Evolutionary conservation across 2,113 vertebrate genomes (phyloP).

Genomic region (Salvelinus namaycush): DNA sequence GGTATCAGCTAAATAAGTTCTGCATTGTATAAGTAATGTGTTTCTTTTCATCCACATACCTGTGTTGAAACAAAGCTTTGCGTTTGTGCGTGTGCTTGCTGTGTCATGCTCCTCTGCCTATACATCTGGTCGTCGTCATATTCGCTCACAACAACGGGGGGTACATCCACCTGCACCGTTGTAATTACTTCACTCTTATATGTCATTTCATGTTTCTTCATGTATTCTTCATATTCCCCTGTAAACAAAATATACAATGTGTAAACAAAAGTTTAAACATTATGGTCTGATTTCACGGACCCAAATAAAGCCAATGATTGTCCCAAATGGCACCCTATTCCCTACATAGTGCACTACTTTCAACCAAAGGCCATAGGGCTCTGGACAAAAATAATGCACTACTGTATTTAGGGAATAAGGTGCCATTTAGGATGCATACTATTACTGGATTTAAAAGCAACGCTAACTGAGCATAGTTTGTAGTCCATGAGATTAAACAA

Average conservation of each 20-base stretch:
- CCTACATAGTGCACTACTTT: too few relatives aligned
- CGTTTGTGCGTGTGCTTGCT: slow-evolving; percentile 69
- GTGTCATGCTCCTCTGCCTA: slow-evolving; percentile 84
- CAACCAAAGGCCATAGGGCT: too few relatives aligned
- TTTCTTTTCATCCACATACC: slow-evolving; percentile 66
- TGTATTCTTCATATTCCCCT: slow-evolving; percentile 89
- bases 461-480: background rate
- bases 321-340: too few relatives aligned
- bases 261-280: background rate
- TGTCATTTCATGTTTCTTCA: slow-evolving; percentile 85
- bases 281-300: too few relatives aligned
- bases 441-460: too few relatives aligned
- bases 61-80: slow-evolving; percentile 86
- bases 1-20: too few relatives aligned
- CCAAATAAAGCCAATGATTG: too few relatives aligned
- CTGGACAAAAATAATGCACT: too few relatives aligned
- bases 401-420: too few relatives aligned
- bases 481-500: background rate
- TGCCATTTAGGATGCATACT: too few relatives aligned
- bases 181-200: slow-evolving; percentile 86
- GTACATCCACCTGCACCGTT: slow-evolving; percentile 79
- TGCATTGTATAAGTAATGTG: background rate
- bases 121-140: slow-evolving; percentile 87
- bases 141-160: slow-evolving; percentile 79
- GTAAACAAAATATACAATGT: slow-evolving; percentile 29